A percentile compares a stretch with the other conserved stretches of the same genome.
These are phyloP conservation scores for Nudaria mundana DNA, from an alignment of 2,888 invertebrate genomes.

Conservation along the genomic window DNA sequence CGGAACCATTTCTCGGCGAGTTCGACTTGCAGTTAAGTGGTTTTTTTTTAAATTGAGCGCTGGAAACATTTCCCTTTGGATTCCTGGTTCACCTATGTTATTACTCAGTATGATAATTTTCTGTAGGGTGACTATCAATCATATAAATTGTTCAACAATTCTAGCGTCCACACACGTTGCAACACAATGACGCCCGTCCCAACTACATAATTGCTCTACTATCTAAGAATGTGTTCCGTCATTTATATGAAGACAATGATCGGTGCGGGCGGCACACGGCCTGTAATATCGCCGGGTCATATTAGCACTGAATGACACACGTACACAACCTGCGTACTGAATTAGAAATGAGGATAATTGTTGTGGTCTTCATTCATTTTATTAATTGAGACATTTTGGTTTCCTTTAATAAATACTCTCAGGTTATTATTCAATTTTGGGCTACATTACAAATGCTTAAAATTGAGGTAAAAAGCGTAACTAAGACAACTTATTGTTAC, in stretches of 20 bases:
- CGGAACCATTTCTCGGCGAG: too few species aligned
- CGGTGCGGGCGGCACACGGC: slow-evolving; percentile 47
- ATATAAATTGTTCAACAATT: slow-evolving; percentile 18
- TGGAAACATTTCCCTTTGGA: too few species aligned
- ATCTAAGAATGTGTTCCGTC: slow-evolving; percentile 41
- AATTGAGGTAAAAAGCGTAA: too few species aligned
- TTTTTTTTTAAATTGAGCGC: too few species aligned
- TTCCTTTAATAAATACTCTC: too few species aligned
- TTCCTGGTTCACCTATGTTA: too few species aligned
- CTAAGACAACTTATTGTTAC: too few species aligned
- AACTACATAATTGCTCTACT: slow-evolving; percentile 34
- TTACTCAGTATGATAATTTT: too few species aligned
- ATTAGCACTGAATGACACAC: slow-evolving; percentile 59
- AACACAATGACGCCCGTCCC: slow-evolving; percentile 41
- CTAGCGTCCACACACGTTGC: slow-evolving; percentile 28
- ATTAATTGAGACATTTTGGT: slow-evolving; percentile 7
- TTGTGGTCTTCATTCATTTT: slow-evolving; percentile 20
- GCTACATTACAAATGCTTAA: too few species aligned
- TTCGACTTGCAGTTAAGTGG: too few species aligned
- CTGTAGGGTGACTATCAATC: not conserved
- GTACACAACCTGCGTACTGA: slow-evolving; percentile 50
- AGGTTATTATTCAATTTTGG: too few species aligned
- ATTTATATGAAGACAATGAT: slow-evolving; percentile 63
- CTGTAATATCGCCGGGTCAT: slow-evolving; percentile 59
- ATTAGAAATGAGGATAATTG: slow-evolving; percentile 47